phyloP scores from a whole-genome alignment of 2,888 invertebrate species.

The Pyrocoelia pectoralis region DNA sequence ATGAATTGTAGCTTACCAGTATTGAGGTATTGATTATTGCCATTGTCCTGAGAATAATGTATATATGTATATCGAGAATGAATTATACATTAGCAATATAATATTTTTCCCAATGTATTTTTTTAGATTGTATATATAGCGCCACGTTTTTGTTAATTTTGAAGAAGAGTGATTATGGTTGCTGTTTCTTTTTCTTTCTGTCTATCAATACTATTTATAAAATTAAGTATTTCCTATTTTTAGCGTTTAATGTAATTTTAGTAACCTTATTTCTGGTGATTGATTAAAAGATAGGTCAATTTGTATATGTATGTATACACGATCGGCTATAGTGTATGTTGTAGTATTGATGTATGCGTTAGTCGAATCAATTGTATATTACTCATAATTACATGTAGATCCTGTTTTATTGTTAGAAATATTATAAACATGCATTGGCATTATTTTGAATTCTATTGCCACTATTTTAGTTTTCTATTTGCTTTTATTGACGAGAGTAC shows the following conservation, averaged over 20 bases:
- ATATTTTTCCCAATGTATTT: conserved; percentile 61
- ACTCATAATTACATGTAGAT: conserved; percentile 12
- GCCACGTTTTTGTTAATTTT: conserved; percentile 23
- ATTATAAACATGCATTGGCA: conserved; percentile 19
- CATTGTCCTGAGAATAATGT: conserved; percentile 53
- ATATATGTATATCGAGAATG: conserved; percentile 61
- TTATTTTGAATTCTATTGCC: conserved; percentile 2
- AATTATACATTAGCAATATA: conserved; percentile 55
- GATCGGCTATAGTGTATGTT: conserved; percentile 11
- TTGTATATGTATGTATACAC: conserved; percentile 9
- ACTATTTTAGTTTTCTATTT: conserved; percentile 23
- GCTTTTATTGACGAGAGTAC: conserved; percentile 32
- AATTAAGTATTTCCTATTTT: conserved; percentile 2
- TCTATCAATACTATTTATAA: conserved; percentile 1
- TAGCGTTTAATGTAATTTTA: conserved; percentile 9
- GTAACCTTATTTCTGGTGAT: conserved; percentile 8
- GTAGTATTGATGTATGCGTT: conserved; percentile 8
- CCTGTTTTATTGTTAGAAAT: conserved; percentile 14
- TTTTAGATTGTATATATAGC: conserved; percentile 43
- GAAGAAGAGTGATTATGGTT: conserved; percentile 14
- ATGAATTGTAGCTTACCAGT: conserved; percentile 39
- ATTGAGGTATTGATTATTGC: conserved; percentile 45
- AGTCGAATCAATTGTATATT: conserved; percentile 5
- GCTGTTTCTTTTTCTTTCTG: conserved; percentile 4
- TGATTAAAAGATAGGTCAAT: conserved; percentile 11